A percentile compares a stretch with the other conserved stretches of the same genome.
These are phyloP conservation scores for Spisula solida DNA, from an alignment of 2,888 invertebrate species.

Conservation along the genomic window DNA sequence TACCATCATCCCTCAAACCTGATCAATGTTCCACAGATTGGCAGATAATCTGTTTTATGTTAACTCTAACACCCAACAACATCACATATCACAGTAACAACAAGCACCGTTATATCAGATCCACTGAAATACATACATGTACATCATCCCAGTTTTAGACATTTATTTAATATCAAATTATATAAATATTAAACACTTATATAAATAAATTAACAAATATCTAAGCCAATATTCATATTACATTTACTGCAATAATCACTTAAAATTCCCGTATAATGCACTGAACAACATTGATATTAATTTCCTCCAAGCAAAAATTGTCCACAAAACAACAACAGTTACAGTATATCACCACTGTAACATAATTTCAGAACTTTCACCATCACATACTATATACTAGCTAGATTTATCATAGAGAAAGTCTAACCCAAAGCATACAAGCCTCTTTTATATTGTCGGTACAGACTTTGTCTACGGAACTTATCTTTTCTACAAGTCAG, in stretches of 20 bases:
- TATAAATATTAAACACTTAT: too few species aligned
- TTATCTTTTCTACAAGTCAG: slow-evolving; percentile 33
- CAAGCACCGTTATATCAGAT: too few species aligned
- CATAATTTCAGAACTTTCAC: neutral
- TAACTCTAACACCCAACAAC: neutral
- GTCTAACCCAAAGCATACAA: neutral
- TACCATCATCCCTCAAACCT: neutral
- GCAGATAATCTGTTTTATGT: neutral
- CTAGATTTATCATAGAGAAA: neutral
- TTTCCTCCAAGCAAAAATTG: neutral
- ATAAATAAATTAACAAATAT: too few species aligned
- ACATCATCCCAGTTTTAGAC: too few species aligned
- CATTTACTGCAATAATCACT: too few species aligned
- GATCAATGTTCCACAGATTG: neutral
- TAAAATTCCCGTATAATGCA: too few species aligned
- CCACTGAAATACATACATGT: too few species aligned
- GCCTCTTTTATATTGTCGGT: neutral
- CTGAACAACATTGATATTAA: neutral
- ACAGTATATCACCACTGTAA: neutral
- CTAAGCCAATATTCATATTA: too few species aligned
- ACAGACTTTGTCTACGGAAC: neutral
- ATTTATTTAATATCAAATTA: too few species aligned
- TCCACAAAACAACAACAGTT: neutral
- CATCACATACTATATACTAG: too few species aligned
- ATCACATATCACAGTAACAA: too few species aligned